Evolutionary conservation across 2,797 vertebrate species (phyloP).

Genomic region (Parotocinclus haroldoi): DNA sequence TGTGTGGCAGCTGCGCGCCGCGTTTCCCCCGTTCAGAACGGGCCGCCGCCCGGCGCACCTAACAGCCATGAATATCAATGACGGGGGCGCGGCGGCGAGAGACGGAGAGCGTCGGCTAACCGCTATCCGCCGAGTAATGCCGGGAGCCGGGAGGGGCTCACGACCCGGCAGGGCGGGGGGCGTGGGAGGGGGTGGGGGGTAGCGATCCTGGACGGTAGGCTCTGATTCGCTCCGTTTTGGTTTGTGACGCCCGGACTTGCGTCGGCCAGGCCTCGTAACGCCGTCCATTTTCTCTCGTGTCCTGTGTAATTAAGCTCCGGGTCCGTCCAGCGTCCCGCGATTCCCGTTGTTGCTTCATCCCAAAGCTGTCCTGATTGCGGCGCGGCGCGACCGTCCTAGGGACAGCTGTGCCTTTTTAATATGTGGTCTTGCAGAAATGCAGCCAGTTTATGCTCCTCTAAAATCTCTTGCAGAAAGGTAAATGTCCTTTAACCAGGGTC

Average conservation of each 20-base stretch:
- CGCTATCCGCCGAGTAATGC: conserved; percentile 25
- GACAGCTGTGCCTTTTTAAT: no score
- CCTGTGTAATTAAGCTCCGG: conserved; percentile 38
- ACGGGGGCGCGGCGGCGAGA: conserved; percentile 31
- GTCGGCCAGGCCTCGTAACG: conserved; percentile 19
- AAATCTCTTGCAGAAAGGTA: no score
- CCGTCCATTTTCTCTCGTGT: conserved; percentile 34
- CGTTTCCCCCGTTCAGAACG: conserved; percentile 67
- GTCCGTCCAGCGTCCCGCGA: conserved; percentile 12
- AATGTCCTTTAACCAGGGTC: no score
- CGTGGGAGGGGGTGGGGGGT: no score
- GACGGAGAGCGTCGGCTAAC: conserved; percentile 37
- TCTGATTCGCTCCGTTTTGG: no score
- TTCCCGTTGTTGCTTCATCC: conserved; percentile 40
- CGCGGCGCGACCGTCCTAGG: no score
- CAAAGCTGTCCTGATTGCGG: conserved; percentile 39
- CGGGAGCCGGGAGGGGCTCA: conserved; percentile 35
- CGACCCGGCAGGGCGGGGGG: no score
- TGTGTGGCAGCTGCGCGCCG: conserved; percentile 66
- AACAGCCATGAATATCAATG: conserved; percentile 57
- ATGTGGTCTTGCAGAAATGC: no score
- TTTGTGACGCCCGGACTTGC: no score
- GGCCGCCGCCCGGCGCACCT: conserved; percentile 43
- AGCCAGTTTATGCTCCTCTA: no score
- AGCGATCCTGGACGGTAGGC: neutral